phyloP scores from a whole-genome alignment of 2,113 vertebrate species.

The Oreochromis aureus region DNA sequence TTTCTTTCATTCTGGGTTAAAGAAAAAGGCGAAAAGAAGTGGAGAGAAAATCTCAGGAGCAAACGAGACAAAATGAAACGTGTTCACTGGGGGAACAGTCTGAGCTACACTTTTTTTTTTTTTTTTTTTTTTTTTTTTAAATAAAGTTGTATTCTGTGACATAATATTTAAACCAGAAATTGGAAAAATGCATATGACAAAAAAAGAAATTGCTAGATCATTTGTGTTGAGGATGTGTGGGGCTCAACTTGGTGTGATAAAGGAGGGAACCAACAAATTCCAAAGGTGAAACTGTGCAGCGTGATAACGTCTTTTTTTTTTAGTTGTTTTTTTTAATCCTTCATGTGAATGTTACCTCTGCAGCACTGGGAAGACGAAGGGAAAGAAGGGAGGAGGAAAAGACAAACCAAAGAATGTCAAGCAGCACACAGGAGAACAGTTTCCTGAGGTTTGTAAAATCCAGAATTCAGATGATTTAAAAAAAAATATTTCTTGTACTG shows the following conservation, averaged over 20 bases:
- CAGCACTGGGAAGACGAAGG: slow-evolving; percentile 79
- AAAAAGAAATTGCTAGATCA: too few relatives aligned
- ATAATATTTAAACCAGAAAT: not conserved
- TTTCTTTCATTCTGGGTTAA: not conserved
- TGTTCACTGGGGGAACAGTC: not conserved
- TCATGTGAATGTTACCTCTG: not conserved
- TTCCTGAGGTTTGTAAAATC: slow-evolving; percentile 61
- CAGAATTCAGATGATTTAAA: not conserved
- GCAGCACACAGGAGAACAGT: slow-evolving; percentile 52
- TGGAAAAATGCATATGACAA: not conserved
- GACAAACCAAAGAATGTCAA: slow-evolving; percentile 76
- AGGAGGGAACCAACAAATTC: not conserved
- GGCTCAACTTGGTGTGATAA: not conserved
- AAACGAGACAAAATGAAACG: not conserved
- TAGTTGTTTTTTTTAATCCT: not conserved
- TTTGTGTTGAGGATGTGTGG: not conserved
- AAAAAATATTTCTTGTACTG: not conserved
- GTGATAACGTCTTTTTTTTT: not conserved
- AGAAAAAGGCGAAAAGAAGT: not conserved
- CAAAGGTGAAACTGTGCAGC: not conserved
- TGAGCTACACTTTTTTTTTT: not conserved
- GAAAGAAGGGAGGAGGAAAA: slow-evolving; percentile 81
- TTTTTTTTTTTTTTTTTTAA: too few relatives aligned
- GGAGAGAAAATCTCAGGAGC: not conserved
- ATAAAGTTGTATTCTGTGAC: too few relatives aligned